A percentile compares a stretch with the other conserved stretches of the same genome.
Conservation (phyloP, 2,113 vertebrate species). For the Leptobrachium ailaonicum region DNA sequence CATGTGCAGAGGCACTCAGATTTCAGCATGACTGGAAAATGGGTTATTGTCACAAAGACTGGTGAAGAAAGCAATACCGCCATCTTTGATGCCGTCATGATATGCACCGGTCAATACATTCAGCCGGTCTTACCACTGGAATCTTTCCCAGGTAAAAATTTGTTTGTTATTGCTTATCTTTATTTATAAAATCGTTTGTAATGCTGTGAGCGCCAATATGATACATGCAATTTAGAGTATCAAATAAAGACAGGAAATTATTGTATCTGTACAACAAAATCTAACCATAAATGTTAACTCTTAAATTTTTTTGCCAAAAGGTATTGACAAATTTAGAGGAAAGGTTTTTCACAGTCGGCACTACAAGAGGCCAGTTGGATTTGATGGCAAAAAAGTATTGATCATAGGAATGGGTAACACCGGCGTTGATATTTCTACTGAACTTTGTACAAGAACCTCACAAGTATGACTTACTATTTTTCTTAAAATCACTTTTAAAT, state of each 20-base stretch:
- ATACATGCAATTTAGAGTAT: too few relatives aligned
- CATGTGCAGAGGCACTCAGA: constrained; percentile 66
- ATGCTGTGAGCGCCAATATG: too few relatives aligned
- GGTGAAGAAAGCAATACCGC: constrained; percentile 63
- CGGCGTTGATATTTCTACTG: constrained; percentile 72
- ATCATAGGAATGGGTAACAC: constrained; percentile 78
- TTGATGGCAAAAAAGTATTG: constrained; percentile 71
- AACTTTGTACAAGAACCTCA: constrained; percentile 70
- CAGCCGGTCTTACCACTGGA: constrained; percentile 64
- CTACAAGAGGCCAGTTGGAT: constrained; percentile 68
- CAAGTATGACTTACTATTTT: constrained; percentile 62
- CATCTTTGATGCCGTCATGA: constrained; percentile 76
- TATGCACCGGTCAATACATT: constrained; percentile 70
- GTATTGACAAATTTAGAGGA: constrained; percentile 71
- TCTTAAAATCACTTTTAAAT: too few relatives aligned
- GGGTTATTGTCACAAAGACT: constrained; percentile 72
- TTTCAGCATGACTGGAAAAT: constrained; percentile 74
- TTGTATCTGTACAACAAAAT: too few relatives aligned
- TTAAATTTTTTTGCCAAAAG: constrained; percentile 55
- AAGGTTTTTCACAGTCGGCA: constrained; percentile 73
- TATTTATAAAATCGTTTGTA: too few relatives aligned
- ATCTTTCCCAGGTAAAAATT: constrained; percentile 68
- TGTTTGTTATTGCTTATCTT: background rate
- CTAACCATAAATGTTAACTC: too few relatives aligned
- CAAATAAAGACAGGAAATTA: too few relatives aligned